phyloP scores from a whole-genome alignment of 1,140 invertebrate genomes.

The Batillaria attramentaria region DNA sequence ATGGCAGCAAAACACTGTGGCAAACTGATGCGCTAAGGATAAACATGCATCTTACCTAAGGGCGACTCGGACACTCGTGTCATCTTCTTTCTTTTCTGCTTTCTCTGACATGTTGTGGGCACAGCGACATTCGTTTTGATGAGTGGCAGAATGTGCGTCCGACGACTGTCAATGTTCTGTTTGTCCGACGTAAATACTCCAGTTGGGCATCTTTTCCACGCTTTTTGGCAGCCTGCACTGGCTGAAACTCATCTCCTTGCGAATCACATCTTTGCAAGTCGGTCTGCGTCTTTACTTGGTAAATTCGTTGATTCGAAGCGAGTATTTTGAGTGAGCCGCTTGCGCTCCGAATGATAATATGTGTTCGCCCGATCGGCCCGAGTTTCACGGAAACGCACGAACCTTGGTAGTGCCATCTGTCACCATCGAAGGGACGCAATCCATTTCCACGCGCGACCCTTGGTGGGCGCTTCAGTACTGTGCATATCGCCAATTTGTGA shows the following conservation, averaged over 20 bases:
- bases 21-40: not conserved
- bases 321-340: constrained; percentile 23
- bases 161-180: not conserved
- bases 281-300: not conserved
- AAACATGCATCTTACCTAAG: constrained; percentile 53
- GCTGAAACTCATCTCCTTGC: not conserved
- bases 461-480: no score
- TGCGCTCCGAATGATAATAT: constrained; percentile 25
- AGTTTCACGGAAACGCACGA: constrained; percentile 27
- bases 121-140: constrained; percentile 5
- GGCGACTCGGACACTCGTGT: constrained; percentile 58
- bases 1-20: not conserved
- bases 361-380: constrained; percentile 14
- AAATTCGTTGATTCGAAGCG: constrained; percentile 18
- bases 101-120: constrained; percentile 47
- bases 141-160: not conserved
- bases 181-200: not conserved
- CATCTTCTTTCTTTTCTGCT: constrained; percentile 53
- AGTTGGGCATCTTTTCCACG: not conserved
- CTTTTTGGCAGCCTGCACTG: not conserved
- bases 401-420: constrained; percentile 20
- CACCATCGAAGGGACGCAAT: constrained; percentile 22
- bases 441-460: not conserved
- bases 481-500: no score
- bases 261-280: constrained; percentile 5